phyloP scores from a whole-genome alignment of 2,113 vertebrate species.

The Nipponia nippon region DNA sequence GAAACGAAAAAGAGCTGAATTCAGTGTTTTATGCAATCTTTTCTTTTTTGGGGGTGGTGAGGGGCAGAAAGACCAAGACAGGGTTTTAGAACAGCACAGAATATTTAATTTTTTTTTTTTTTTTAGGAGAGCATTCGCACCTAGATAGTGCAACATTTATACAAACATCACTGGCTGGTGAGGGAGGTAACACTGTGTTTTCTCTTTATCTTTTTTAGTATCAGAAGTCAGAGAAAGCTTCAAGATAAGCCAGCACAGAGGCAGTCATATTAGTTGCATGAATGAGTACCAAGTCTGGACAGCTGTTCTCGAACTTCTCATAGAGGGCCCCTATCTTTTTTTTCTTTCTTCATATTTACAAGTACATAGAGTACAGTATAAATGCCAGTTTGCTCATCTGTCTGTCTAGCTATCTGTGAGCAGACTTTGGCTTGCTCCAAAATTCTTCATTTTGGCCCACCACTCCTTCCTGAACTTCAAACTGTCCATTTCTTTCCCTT shows the following conservation, averaged over 20 bases:
- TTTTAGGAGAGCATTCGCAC: background rate
- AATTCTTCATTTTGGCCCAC: background rate
- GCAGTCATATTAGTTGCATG: background rate
- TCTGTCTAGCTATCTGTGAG: background rate
- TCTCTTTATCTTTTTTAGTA: background rate
- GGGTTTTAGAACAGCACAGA: background rate
- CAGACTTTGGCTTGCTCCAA: background rate
- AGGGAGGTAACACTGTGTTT: background rate
- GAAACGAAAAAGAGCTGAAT: background rate
- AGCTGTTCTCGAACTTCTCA: background rate
- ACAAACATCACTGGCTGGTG: background rate
- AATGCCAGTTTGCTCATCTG: background rate
- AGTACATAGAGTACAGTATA: background rate
- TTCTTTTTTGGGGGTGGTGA: background rate
- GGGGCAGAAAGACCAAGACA: background rate
- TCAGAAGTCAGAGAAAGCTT: background rate
- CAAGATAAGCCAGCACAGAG: background rate
- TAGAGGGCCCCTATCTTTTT: background rate
- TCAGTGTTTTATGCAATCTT: background rate
- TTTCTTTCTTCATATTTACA: background rate
- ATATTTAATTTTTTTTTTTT: too few relatives aligned
- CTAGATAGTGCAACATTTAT: background rate
- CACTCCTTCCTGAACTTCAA: background rate
- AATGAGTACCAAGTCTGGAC: background rate
- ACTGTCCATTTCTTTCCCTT: background rate